Percentiles rank a stretch among this genome's conserved stretches.
These are phyloP conservation scores for Thymallus thymallus DNA, from an alignment of 2,113 vertebrate species.

Conservation along the genomic window DNA sequence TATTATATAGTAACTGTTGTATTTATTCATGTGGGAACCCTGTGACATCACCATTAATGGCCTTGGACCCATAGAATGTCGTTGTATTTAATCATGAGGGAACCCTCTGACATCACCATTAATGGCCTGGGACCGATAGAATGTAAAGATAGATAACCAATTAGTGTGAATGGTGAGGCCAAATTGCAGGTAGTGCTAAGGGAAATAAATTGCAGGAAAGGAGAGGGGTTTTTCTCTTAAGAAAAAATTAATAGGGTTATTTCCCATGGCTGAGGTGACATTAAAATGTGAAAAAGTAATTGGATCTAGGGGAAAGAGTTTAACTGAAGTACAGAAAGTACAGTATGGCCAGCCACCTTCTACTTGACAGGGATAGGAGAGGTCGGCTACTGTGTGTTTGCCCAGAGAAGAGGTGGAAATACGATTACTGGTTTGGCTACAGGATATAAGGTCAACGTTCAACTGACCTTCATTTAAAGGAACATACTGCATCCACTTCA, in stretches of 20 bases:
- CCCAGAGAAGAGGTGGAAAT: background rate
- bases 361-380: background rate
- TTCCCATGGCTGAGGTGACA: conserved; percentile 34
- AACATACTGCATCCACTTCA: conserved; percentile 11
- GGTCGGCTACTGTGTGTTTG: background rate
- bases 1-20: too few species aligned
- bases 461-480: conserved; percentile 45
- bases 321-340: conserved; percentile 17
- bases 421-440: background rate
- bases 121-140: too few species aligned
- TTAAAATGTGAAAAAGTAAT: conserved; percentile 53
- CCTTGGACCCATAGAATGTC: too few species aligned
- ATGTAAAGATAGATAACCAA: too few species aligned
- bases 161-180: background rate
- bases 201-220: conserved; percentile 16
- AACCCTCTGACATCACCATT: too few species aligned
- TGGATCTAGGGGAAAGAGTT: conserved; percentile 25
- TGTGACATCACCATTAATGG: too few species aligned
- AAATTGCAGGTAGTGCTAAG: background rate
- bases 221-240: background rate
- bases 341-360: background rate
- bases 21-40: too few species aligned
- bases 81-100: too few species aligned
- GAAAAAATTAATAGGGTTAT: conserved; percentile 5
- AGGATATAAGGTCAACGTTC: conserved; percentile 25